phyloP scores from a whole-genome alignment of 1,140 invertebrate genomes.

The Colletes latitarsis region DNA sequence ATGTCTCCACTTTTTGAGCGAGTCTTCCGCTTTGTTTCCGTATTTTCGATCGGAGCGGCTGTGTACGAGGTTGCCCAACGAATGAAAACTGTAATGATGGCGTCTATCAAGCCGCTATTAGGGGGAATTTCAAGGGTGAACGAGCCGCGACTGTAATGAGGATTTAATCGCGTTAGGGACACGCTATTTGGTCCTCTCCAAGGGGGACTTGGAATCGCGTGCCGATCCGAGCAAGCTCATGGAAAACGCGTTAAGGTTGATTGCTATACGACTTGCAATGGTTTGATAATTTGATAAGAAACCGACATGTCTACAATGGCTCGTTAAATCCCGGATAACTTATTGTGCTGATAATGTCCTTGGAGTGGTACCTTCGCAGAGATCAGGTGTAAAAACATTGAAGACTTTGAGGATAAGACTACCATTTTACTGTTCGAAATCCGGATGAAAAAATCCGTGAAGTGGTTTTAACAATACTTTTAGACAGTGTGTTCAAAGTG shows the following conservation, averaged over 20 bases:
- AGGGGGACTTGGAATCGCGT: conserved; percentile 19
- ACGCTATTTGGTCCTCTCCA: conserved; percentile 2
- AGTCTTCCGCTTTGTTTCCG: conserved; percentile 38
- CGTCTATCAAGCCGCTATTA: conserved; percentile 51
- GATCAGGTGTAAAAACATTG: background rate
- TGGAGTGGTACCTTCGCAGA: background rate
- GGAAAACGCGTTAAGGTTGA: conserved; percentile 24
- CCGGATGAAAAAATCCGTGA: background rate
- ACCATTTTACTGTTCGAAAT: background rate
- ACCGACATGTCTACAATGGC: background rate
- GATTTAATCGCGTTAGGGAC: conserved; percentile 68
- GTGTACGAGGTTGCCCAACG: background rate
- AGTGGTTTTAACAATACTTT: too few relatives aligned
- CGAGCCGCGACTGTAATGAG: conserved; percentile 64
- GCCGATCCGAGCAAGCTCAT: conserved; percentile 20
- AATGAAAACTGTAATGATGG: conserved; percentile 17
- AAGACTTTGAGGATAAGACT: background rate
- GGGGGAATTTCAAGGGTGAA: conserved; percentile 63
- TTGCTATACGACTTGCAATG: background rate
- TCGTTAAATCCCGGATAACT: conserved; percentile 2
- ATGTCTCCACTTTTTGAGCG: conserved; percentile 1
- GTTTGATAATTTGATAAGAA: background rate
- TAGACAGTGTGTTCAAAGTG: too few relatives aligned
- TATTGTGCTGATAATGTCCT: background rate
- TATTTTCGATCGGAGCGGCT: conserved; percentile 40